Evolutionary conservation across 2,113 vertebrate species (phyloP).

Genomic region (Mesocricetus auratus): DNA sequence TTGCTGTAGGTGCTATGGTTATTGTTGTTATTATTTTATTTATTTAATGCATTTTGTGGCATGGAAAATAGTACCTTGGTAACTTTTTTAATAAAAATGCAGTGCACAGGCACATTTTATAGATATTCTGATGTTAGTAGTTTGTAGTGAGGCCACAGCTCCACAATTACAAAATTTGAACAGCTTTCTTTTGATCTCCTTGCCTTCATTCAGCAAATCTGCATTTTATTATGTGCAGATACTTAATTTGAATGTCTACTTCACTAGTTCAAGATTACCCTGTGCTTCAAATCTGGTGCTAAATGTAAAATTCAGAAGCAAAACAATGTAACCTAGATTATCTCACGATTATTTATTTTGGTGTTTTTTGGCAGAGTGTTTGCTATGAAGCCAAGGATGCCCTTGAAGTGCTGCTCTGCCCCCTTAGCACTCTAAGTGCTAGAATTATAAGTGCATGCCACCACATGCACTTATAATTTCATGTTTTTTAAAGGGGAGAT

Average conservation of each 20-base stretch:
- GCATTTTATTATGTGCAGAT: constrained; percentile 26
- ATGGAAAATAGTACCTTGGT: not conserved
- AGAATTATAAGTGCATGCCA: not conserved
- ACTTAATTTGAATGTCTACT: not conserved
- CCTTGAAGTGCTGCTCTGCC: not conserved
- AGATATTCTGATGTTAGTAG: not conserved
- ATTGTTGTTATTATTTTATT: not conserved
- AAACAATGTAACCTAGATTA: constrained; percentile 4
- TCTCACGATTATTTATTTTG: not conserved
- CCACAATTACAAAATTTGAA: not conserved
- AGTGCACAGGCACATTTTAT: not conserved
- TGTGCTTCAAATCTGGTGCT: constrained; percentile 22
- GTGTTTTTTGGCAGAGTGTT: not conserved
- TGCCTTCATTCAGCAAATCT: not conserved
- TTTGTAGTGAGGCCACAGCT: not conserved
- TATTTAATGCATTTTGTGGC: not conserved
- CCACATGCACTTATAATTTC: accelerated
- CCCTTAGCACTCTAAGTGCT: not conserved
- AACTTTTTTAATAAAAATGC: constrained; percentile 12
- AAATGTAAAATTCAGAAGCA: constrained; percentile 24
- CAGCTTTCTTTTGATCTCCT: not conserved
- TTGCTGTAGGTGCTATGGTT: not conserved
- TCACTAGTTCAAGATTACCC: not conserved
- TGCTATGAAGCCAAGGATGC: not conserved
- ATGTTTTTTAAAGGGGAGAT: not conserved